phyloP scores from a whole-genome alignment of 1,140 invertebrate species.

The Cydia splendana region DNA sequence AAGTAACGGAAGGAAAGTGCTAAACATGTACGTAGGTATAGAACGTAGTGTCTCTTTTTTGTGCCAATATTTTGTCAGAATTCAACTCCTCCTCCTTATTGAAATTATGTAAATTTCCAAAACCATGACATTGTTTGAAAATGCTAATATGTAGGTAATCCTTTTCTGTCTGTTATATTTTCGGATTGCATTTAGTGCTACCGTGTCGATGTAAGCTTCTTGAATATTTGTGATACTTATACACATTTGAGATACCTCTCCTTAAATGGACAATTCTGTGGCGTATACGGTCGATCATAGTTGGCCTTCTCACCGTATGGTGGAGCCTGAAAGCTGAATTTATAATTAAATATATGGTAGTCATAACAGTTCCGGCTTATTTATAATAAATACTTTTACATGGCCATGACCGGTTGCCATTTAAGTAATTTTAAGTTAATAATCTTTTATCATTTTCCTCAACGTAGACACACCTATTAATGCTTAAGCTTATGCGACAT shows the following conservation, averaged over 20 bases:
- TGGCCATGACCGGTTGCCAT: not conserved
- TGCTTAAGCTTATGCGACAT: not conserved
- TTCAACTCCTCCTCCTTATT: no score
- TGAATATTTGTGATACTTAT: not conserved
- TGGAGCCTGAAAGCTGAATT: conserved; percentile 8
- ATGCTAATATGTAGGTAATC: not conserved
- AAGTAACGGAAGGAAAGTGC: no score
- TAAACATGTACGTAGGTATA: no score
- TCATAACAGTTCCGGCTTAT: not conserved
- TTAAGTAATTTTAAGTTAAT: not conserved
- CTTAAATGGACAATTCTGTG: conserved; percentile 19
- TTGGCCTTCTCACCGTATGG: not conserved
- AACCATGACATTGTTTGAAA: no score
- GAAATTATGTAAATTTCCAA: no score
- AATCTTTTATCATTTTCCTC: not conserved
- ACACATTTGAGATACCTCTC: not conserved
- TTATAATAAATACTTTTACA: not conserved
- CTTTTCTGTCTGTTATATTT: not conserved
- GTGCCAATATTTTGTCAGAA: no score
- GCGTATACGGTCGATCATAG: conserved; percentile 11
- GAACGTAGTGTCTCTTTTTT: no score
- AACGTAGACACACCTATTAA: not conserved
- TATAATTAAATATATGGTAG: not conserved
- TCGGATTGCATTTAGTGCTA: not conserved
- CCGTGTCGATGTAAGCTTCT: not conserved